Percentiles rank a stretch among this genome's conserved stretches.
phyloP scores from a whole-genome alignment of 2,888 invertebrate species.

The Drosophila rubida region DNA sequence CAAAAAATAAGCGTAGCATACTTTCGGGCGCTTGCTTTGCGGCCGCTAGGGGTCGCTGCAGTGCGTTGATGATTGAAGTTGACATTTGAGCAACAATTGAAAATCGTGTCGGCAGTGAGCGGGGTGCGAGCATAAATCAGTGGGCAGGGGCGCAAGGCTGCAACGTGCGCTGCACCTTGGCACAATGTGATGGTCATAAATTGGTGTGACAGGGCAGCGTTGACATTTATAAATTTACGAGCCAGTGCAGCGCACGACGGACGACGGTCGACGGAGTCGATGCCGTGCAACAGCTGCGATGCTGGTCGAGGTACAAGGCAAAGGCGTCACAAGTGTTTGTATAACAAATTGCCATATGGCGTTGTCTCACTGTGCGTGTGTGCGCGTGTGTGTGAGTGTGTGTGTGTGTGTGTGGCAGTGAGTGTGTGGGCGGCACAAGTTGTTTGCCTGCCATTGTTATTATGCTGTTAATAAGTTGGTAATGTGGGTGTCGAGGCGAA shows the following conservation, averaged over 20 bases:
- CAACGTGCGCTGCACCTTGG: conserved; percentile 46
- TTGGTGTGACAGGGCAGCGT: conserved; percentile 43
- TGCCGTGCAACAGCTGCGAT: conserved; percentile 59
- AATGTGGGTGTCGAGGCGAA: conserved; percentile 40
- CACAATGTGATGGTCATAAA: conserved; percentile 62
- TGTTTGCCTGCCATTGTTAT: conserved; percentile 53
- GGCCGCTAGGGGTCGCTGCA: too few species aligned
- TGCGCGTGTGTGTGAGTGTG: conserved; percentile 15
- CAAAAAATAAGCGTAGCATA: not conserved
- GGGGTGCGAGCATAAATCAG: conserved; percentile 7
- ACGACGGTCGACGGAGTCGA: too few species aligned
- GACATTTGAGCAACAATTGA: too few species aligned
- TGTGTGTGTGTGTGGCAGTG: not conserved
- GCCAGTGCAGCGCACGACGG: conserved; percentile 20
- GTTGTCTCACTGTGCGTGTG: conserved; percentile 4
- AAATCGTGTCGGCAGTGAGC: too few species aligned
- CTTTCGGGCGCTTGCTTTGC: too few species aligned
- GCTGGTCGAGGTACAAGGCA: not conserved
- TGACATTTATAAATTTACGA: conserved; percentile 68
- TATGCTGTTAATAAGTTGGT: conserved; percentile 66
- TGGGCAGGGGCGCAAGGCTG: conserved; percentile 1
- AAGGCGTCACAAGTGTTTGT: conserved; percentile 40
- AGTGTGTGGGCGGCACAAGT: conserved; percentile 9
- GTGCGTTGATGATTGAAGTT: too few species aligned
- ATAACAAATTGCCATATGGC: conserved; percentile 62